phyloP scores from a whole-genome alignment of 2,797 vertebrate species.

The Adelosebastes latens region DNA sequence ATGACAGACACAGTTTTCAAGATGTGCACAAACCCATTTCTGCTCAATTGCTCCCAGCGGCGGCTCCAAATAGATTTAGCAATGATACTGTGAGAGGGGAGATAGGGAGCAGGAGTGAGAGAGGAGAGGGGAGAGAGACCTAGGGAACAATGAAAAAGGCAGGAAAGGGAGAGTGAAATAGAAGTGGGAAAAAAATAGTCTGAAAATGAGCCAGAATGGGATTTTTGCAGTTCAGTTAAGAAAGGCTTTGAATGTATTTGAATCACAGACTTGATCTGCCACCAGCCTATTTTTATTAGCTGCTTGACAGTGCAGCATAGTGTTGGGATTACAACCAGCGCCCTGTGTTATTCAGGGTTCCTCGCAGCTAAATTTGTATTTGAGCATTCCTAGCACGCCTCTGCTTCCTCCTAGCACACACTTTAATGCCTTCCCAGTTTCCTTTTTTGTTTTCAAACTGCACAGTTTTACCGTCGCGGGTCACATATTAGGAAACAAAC shows the following conservation, averaged over 20 bases:
- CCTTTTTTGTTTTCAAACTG: conserved; percentile 69
- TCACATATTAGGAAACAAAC: conserved; percentile 82
- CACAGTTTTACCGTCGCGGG: conserved; percentile 73
- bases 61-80: conserved; percentile 86
- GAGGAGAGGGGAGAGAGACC: conserved; percentile 65
- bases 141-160: conserved; percentile 56
- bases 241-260: conserved; percentile 83
- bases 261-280: conserved; percentile 85
- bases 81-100: conserved; percentile 79
- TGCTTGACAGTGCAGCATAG: conserved; percentile 83
- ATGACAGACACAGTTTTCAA: conserved; percentile 83
- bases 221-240: conserved; percentile 82
- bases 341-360: conserved; percentile 79
- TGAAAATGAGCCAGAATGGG: conserved; percentile 74
- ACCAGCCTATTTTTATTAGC: conserved; percentile 86
- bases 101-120: conserved; percentile 63
- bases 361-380: conserved; percentile 76
- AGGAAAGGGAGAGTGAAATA: conserved; percentile 40
- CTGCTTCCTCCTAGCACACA: conserved; percentile 58
- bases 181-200: conserved; percentile 46
- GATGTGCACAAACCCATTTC: conserved; percentile 85
- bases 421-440: conserved; percentile 66
- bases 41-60: conserved; percentile 85
- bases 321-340: conserved; percentile 81
- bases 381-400: conserved; percentile 74